A percentile compares a stretch with the other conserved stretches of the same genome.
phyloP scores from a whole-genome alignment of 2,888 invertebrate genomes.

The Oscheius sp. region DNA sequence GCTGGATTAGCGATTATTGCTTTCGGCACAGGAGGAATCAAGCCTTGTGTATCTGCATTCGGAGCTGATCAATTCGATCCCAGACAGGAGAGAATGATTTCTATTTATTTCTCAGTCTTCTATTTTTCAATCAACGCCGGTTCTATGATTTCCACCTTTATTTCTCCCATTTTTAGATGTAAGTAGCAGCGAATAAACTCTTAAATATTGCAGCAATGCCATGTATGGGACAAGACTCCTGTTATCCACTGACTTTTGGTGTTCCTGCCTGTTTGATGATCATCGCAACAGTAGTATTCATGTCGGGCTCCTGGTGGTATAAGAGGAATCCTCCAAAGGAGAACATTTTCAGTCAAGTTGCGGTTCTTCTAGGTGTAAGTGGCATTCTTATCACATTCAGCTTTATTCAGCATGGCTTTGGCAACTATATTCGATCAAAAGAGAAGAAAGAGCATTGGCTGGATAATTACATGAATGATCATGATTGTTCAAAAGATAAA shows the following conservation, averaged over 20 bases:
- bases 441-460: constrained; percentile 59
- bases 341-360: constrained; percentile 83
- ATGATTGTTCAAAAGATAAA: constrained; percentile 52
- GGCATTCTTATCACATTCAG: background rate
- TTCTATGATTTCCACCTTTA: constrained; percentile 84
- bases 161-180: constrained; percentile 86
- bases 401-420: constrained; percentile 50
- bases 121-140: constrained; percentile 92
- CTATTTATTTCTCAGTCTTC: constrained; percentile 89
- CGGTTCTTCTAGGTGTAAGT: constrained; percentile 82
- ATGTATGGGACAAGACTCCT: constrained; percentile 75
- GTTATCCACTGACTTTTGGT: constrained; percentile 87
- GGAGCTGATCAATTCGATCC: constrained; percentile 74
- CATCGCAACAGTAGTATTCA: constrained; percentile 83
- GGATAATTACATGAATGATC: constrained; percentile 59
- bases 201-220: constrained; percentile 47
- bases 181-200: background rate
- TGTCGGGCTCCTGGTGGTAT: constrained; percentile 82
- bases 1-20: constrained; percentile 72
- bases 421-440: constrained; percentile 45
- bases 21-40: constrained; percentile 74
- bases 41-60: constrained; percentile 74
- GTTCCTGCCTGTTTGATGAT: constrained; percentile 88
- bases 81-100: constrained; percentile 78
- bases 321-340: constrained; percentile 82